A percentile compares a stretch with the other conserved stretches of the same genome.
phyloP scores from a whole-genome alignment of 2,888 invertebrate genomes.

The Volucella zonaria region DNA sequence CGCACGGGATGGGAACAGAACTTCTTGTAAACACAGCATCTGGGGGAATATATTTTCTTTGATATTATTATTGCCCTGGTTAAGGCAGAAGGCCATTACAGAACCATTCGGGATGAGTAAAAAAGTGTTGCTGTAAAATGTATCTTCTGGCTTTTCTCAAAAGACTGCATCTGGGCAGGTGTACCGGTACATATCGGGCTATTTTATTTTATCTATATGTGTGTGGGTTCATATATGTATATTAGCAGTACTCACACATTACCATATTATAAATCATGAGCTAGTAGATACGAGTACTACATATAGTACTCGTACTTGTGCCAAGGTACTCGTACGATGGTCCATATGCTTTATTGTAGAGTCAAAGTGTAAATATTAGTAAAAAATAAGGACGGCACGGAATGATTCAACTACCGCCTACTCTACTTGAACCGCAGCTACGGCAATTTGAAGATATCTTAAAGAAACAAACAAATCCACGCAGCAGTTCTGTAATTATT shows the following conservation, averaged over 20 bases:
- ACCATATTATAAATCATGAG: slow-evolving; percentile 63
- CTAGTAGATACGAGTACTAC: slow-evolving; percentile 17
- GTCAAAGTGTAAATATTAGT: slow-evolving; percentile 65
- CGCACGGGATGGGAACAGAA: slow-evolving; percentile 29
- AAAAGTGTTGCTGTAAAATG: slow-evolving; percentile 38
- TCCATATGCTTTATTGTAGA: slow-evolving; percentile 65
- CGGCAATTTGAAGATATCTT: slow-evolving; percentile 10
- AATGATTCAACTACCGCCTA: slow-evolving; percentile 51
- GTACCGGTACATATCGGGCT: slow-evolving; percentile 23
- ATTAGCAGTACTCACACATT: slow-evolving; percentile 34
- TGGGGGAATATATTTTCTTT: slow-evolving; percentile 39
- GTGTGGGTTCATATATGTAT: slow-evolving; percentile 40
- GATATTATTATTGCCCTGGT: slow-evolving; percentile 29
- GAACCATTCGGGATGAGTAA: slow-evolving; percentile 19
- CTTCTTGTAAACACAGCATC: slow-evolving; percentile 53
- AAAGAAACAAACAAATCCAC: slow-evolving; percentile 44
- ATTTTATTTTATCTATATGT: not conserved
- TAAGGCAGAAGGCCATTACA: slow-evolving; percentile 15
- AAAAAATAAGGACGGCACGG: slow-evolving; percentile 39
- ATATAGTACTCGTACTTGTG: slow-evolving; percentile 5
- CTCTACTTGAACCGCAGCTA: slow-evolving; percentile 25
- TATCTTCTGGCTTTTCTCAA: slow-evolving; percentile 63
- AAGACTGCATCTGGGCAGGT: slow-evolving; percentile 53
- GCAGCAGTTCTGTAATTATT: slow-evolving; percentile 40
- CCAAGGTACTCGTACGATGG: slow-evolving; percentile 16